phyloP scores from a whole-genome alignment of 2,113 vertebrate genomes.

The Larimichthys polyactis region DNA sequence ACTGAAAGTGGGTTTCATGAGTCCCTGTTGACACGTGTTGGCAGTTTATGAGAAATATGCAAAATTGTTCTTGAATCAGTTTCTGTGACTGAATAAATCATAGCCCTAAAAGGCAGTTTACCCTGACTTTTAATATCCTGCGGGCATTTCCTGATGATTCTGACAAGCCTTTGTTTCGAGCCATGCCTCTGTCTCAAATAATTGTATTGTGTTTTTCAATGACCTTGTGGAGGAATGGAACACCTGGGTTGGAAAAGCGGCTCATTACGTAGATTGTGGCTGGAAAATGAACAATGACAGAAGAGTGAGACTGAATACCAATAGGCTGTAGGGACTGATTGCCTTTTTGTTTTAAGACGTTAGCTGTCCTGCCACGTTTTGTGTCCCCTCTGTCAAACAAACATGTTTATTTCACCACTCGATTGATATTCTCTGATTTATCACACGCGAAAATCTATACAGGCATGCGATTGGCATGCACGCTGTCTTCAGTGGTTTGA shows the following conservation, averaged over 20 bases:
- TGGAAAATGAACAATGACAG: slow-evolving; percentile 79
- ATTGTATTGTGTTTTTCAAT: slow-evolving; percentile 71
- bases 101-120: slow-evolving; percentile 55
- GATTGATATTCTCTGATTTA: slow-evolving; percentile 32
- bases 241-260: slow-evolving; percentile 75
- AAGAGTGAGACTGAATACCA: slow-evolving; percentile 70
- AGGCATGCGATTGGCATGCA: slow-evolving; percentile 15
- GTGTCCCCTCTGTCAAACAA: slow-evolving; percentile 47
- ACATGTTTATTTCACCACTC: slow-evolving; percentile 28
- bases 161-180: slow-evolving; percentile 70
- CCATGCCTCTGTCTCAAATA: slow-evolving; percentile 59
- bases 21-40: slow-evolving; percentile 20
- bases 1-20: slow-evolving; percentile 17
- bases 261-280: slow-evolving; percentile 74
- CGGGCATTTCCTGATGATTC: slow-evolving; percentile 59
- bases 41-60: slow-evolving; percentile 42
- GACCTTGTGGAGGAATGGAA: slow-evolving; percentile 76
- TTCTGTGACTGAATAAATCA: slow-evolving; percentile 69
- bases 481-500: slow-evolving; percentile 23
- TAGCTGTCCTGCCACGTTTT: slow-evolving; percentile 52
- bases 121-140: slow-evolving; percentile 60
- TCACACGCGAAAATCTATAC: slow-evolving; percentile 24
- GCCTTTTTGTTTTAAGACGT: slow-evolving; percentile 72
- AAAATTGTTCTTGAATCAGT: slow-evolving; percentile 44
- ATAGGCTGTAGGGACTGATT: slow-evolving; percentile 65